Evolutionary conservation across 2,113 vertebrate species (phyloP).

Genomic region (Toxotes jaculatrix): DNA sequence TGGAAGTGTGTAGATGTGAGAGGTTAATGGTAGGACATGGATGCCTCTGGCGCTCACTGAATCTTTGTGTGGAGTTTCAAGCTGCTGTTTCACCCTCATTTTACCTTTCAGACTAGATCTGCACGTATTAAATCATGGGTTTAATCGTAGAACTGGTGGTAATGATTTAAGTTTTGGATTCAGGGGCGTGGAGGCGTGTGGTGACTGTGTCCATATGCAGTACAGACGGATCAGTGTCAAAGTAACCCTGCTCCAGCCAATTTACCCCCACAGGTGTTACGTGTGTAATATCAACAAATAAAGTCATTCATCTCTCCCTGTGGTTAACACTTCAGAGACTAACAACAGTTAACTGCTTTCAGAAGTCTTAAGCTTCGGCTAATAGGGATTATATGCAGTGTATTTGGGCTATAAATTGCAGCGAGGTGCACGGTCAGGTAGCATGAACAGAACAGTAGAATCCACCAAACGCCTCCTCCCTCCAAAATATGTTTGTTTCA

Average conservation of each 20-base stretch:
- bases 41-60: conserved; percentile 15
- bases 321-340: conserved; percentile 71
- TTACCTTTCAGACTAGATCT: conserved; percentile 61
- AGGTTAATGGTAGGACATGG: conserved; percentile 17
- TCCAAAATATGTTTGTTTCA: conserved; percentile 24
- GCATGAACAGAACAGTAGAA: conserved; percentile 62
- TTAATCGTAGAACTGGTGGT: conserved; percentile 58
- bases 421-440: conserved; percentile 44
- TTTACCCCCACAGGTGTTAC: conserved; percentile 60
- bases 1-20: conserved; percentile 18
- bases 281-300: conserved; percentile 62
- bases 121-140: conserved; percentile 45
- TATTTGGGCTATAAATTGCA: conserved; percentile 76
- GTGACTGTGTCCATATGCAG: conserved; percentile 16
- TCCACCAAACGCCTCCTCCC: conserved; percentile 34
- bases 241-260: conserved; percentile 52
- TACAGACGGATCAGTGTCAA: conserved; percentile 53
- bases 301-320: conserved; percentile 71
- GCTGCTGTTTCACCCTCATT: conserved; percentile 54
- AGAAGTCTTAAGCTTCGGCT: conserved; percentile 78
- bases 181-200: conserved; percentile 17
- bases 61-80: conserved; percentile 47
- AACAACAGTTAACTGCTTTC: conserved; percentile 72
- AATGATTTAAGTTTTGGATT: conserved; percentile 62
- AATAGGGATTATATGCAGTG: conserved; percentile 80